A percentile compares a stretch with the other conserved stretches of the same genome.
phyloP scores from a whole-genome alignment of 2,113 vertebrate species.

The Sander lucioperca region DNA sequence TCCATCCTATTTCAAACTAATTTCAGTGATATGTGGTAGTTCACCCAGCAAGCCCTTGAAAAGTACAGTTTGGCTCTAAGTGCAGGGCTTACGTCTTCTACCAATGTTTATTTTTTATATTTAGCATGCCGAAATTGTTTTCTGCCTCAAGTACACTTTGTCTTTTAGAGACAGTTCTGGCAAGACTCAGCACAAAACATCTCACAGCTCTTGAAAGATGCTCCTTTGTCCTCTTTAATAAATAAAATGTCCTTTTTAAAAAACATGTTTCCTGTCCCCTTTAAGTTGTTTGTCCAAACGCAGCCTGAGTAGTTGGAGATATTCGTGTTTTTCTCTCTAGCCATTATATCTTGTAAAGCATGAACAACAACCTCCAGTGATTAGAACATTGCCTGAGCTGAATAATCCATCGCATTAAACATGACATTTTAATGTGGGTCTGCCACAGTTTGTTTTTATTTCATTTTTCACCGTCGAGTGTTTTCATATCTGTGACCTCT shows the following conservation, averaged over 20 bases:
- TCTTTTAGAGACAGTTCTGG: background rate
- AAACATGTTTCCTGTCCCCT: background rate
- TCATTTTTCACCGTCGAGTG: background rate
- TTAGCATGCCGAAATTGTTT: background rate
- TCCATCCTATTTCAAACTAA: background rate
- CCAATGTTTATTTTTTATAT: background rate
- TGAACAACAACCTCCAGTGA: conserved; percentile 15
- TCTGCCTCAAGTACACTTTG: background rate
- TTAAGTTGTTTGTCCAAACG: conserved; percentile 10
- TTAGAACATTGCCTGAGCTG: conserved; percentile 8
- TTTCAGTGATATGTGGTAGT: background rate
- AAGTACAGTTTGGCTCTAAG: background rate
- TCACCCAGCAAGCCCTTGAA: background rate
- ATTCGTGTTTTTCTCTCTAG: background rate
- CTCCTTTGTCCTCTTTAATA: conserved; percentile 24
- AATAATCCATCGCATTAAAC: conserved; percentile 31
- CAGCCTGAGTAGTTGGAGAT: background rate
- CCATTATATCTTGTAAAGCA: background rate
- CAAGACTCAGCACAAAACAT: conserved; percentile 3
- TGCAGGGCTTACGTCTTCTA: background rate
- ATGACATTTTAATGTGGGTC: conserved; percentile 35
- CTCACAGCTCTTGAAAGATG: background rate
- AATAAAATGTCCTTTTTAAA: conserved; percentile 30
- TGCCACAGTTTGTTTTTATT: conserved; percentile 8
- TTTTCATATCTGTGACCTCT: conserved; percentile 9